These are phyloP conservation scores for Megalonaias nervosa DNA, from an alignment of 1,140 invertebrate species.

Conservation along the genomic window DNA sequence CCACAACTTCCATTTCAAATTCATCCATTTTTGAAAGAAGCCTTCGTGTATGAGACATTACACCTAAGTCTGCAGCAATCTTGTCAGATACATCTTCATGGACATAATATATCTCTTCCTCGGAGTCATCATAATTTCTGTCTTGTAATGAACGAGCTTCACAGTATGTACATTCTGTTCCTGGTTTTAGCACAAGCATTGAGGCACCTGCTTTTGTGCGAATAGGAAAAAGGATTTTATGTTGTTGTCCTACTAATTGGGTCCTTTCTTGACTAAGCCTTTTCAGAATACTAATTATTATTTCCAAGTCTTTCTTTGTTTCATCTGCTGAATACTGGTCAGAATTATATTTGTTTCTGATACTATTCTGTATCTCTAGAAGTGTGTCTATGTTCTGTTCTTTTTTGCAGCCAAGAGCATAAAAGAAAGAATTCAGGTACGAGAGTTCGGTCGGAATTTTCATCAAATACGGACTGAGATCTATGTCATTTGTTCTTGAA, in stretches of 20 bases:
- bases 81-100: conserved; percentile 12
- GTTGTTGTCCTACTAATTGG: background rate
- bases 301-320: background rate
- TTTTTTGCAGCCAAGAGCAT: background rate
- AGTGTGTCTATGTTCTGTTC: conserved; percentile 10
- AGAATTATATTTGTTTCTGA: background rate
- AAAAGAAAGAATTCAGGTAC: background rate
- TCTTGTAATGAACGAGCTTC: background rate
- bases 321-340: background rate
- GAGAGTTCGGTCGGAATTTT: conserved; percentile 4
- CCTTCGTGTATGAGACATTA: background rate
- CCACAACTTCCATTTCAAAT: background rate
- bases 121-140: conserved; percentile 1
- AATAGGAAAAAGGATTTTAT: conserved; percentile 5
- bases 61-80: conserved; percentile 5
- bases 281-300: conserved; percentile 11
- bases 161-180: conserved; percentile 7
- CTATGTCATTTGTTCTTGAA: background rate
- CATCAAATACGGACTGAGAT: conserved; percentile 13
- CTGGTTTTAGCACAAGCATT: background rate
- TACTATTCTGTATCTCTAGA: conserved; percentile 6
- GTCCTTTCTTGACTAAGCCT: background rate
- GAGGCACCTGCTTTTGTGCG: background rate
- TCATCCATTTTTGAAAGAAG: conserved; percentile 5
- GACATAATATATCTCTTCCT: conserved; percentile 19